A percentile compares a stretch with the other conserved stretches of the same genome.
These are phyloP conservation scores for Ceratosolen solmsi DNA, from an alignment of 1,140 invertebrate species.

Conservation along the genomic window DNA sequence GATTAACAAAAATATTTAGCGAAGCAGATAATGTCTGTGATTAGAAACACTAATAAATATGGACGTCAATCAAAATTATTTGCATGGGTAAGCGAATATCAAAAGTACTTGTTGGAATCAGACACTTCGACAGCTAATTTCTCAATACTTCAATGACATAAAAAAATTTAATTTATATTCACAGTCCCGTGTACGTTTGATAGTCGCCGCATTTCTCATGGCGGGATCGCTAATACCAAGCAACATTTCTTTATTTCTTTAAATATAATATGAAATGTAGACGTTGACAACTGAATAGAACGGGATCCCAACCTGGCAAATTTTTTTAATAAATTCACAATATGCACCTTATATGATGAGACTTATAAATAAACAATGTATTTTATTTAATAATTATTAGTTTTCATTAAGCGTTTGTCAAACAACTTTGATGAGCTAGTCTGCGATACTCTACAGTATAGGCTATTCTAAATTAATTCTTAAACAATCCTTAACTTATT, in stretches of 20 bases:
- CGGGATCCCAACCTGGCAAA: neutral
- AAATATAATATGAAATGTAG: neutral
- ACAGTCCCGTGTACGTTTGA: neutral
- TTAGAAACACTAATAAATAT: slow-evolving; percentile 1
- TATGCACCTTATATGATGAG: neutral
- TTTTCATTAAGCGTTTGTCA: neutral
- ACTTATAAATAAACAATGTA: neutral
- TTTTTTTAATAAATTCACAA: neutral
- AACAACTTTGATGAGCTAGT: too few relatives aligned
- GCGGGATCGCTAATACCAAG: slow-evolving; percentile 26
- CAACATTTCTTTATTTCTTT: slow-evolving; percentile 10
- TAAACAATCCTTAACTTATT: too few relatives aligned
- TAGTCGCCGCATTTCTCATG: slow-evolving; percentile 19
- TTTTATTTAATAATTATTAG: neutral
- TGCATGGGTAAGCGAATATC: neutral
- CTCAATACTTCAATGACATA: slow-evolving; percentile 16
- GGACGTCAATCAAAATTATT: neutral
- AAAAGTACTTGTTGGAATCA: neutral
- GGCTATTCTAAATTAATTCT: too few relatives aligned
- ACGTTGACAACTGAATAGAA: neutral
- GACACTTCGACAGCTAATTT: slow-evolving; percentile 29
- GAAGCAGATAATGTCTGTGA: neutral
- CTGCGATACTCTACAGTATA: too few relatives aligned
- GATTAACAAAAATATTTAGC: neutral
- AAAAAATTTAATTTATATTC: slow-evolving; percentile 32